A percentile compares a stretch with the other conserved stretches of the same genome.
These are phyloP conservation scores for Piezodorus guildinii DNA, from an alignment of 1,140 invertebrate species.

Conservation along the genomic window DNA sequence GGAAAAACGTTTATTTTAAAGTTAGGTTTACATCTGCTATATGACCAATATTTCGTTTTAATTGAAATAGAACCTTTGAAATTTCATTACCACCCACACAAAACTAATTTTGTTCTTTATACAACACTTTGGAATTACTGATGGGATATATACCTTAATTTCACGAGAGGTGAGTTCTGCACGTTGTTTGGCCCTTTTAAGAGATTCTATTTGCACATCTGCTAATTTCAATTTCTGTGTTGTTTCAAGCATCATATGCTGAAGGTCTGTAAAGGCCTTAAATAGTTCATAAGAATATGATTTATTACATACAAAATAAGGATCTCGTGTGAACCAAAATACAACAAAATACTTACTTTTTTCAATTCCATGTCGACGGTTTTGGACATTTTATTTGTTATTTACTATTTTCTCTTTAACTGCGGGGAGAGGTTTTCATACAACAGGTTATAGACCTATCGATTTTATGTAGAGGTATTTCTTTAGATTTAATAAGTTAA, in stretches of 20 bases:
- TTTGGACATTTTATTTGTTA: conserved; percentile 9
- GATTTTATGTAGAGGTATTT: no score
- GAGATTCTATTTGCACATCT: conserved; percentile 62
- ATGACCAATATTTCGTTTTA: no score
- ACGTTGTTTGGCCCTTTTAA: conserved; percentile 55
- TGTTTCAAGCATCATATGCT: conserved; percentile 70
- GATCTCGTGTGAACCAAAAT: not conserved
- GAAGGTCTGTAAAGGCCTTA: conserved; percentile 69
- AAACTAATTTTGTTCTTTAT: no score
- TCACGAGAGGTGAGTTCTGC: conserved; percentile 56
- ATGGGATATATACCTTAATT: conserved; percentile 37
- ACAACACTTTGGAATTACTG: no score
- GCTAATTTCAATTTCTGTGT: conserved; percentile 65
- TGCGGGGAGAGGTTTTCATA: not conserved
- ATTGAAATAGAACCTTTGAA: no score
- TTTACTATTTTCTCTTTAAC: not conserved
- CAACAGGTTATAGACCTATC: no score
- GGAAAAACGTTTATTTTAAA: no score
- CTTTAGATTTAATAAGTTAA: no score
- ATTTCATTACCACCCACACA: no score
- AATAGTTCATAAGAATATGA: not conserved
- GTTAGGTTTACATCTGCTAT: no score
- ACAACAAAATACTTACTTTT: conserved; percentile 13
- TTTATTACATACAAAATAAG: not conserved
- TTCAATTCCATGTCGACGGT: conserved; percentile 23